Conservation (phyloP, 2,113 vertebrate species). For the Xenus cinereus region DNA sequence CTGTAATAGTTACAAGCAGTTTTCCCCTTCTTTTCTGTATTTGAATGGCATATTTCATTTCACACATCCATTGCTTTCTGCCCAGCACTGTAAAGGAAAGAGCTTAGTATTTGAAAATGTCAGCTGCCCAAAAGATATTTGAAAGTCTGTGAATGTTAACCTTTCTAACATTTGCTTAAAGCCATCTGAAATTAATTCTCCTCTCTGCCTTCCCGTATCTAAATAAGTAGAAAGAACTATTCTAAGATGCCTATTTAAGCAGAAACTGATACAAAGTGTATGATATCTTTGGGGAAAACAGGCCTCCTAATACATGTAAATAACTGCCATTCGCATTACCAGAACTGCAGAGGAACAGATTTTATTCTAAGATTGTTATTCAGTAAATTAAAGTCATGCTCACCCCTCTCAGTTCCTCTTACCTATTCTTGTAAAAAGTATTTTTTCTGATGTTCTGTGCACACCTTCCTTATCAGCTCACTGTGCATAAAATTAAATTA, state of each 20-base stretch:
- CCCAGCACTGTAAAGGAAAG: slow-evolving; percentile 47
- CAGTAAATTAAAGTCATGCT: slow-evolving; percentile 24
- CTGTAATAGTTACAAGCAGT: slow-evolving; percentile 22
- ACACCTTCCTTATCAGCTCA: background rate
- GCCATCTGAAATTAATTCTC: slow-evolving; percentile 70
- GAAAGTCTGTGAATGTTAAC: slow-evolving; percentile 68
- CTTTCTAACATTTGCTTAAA: slow-evolving; percentile 78
- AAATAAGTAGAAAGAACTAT: slow-evolving; percentile 24
- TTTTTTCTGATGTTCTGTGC: background rate
- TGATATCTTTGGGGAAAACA: slow-evolving; percentile 17
- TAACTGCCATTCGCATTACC: background rate
- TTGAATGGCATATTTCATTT: slow-evolving; percentile 71
- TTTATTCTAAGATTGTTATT: slow-evolving; percentile 13
- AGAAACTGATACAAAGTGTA: slow-evolving; percentile 57
- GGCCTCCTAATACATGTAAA: slow-evolving; percentile 34
- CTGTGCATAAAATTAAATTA: background rate
- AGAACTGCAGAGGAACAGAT: background rate
- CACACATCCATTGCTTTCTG: slow-evolving; percentile 59
- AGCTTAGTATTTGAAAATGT: slow-evolving; percentile 74
- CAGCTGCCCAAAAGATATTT: slow-evolving; percentile 75
- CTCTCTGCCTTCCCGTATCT: background rate
- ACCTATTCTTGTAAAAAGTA: slow-evolving; percentile 6
- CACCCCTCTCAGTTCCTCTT: background rate
- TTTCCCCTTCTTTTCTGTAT: slow-evolving; percentile 21
- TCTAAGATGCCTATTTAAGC: slow-evolving; percentile 46